Base-by-base conservation (phyloP, 1,140 invertebrate species). In the Coelopa frigida region DNA sequence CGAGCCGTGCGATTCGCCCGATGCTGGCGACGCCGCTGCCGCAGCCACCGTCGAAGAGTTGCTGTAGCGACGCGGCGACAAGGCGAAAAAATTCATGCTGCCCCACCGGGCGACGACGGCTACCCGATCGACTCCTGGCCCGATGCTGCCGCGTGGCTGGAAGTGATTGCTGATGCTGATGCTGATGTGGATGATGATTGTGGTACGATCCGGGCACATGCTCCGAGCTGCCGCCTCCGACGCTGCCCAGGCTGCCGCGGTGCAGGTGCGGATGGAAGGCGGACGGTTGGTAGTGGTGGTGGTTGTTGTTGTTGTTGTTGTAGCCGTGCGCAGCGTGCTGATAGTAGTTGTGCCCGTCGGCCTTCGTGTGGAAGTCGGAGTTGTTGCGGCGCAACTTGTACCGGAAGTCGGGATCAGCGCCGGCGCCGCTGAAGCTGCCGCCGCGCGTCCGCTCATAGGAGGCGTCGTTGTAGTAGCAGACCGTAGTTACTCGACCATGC, bases 401-500 rank as follows among this genome's bases (percentile, higher is more conserved):
- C 24, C 63, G 57, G 23, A 61, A 45, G 51, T 69, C 62, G 3
- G 52, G 46, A 15, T 46, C 42, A 18, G 61, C 61, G 26, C 59
- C 60, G 27, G 49, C 41, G 8, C 62, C 62, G 0, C 59, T 63
- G 48, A 66, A 67, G 52, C 59, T 66, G 27, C 63, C 66, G 4
- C 66, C 66, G 12, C 67, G 61, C 7, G 57, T 65, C 6, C 67
- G 44, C 42, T 70, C 67, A 26, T 57, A 65, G 27, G 51, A 66
- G 33, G 52, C 44, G 0, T 70, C 66, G 26, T 51, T 59, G 40
- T 59, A 61, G 53, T 66, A 68, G 20, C 44, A n/a, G n/a, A n/a
- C n/a, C n/a, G 43, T 54, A 67, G 68, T 46, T 63, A 68, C 51
- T 70, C 67, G 23, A 70, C 64, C 58, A 70, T 63, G 27, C 67